Evolutionary conservation across 2,797 vertebrate species (phyloP).

Genomic region (Xiphorhynchus erythropygius): DNA sequence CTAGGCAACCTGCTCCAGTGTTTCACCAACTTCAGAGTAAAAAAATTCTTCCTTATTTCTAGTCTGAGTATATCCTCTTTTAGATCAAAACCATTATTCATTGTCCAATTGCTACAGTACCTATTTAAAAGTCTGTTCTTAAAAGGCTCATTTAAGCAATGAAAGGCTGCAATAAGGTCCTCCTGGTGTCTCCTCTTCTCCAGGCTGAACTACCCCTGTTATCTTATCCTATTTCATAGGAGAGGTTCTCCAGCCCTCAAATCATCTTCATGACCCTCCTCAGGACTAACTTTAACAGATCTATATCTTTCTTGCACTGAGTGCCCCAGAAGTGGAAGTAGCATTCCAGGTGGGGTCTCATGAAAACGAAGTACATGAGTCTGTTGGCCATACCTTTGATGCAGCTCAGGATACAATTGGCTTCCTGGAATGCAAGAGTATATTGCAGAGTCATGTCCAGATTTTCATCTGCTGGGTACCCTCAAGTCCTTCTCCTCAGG

Average conservation of each 20-base stretch:
- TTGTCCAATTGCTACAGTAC: background rate
- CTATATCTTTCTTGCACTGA: accelerated
- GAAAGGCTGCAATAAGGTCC: background rate
- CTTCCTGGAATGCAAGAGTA: background rate
- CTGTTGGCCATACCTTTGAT: background rate
- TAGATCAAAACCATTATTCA: background rate
- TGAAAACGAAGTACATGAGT: accelerated
- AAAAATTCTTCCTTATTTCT: background rate
- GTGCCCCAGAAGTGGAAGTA: accelerated
- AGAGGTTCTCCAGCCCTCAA: background rate
- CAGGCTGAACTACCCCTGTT: background rate
- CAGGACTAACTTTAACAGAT: background rate
- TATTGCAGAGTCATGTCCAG: background rate
- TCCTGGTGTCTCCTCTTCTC: background rate
- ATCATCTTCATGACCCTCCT: background rate
- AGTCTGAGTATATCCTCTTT: background rate
- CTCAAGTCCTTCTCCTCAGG: background rate
- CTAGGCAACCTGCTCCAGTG: background rate
- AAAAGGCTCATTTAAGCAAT: background rate
- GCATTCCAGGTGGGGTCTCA: background rate
- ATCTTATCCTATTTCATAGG: background rate
- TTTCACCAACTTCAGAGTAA: background rate
- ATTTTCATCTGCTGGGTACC: background rate
- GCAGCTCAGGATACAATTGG: background rate
- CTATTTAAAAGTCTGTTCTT: background rate